phyloP scores from a whole-genome alignment of 2,888 invertebrate species.

The Ochropleura plecta region DNA sequence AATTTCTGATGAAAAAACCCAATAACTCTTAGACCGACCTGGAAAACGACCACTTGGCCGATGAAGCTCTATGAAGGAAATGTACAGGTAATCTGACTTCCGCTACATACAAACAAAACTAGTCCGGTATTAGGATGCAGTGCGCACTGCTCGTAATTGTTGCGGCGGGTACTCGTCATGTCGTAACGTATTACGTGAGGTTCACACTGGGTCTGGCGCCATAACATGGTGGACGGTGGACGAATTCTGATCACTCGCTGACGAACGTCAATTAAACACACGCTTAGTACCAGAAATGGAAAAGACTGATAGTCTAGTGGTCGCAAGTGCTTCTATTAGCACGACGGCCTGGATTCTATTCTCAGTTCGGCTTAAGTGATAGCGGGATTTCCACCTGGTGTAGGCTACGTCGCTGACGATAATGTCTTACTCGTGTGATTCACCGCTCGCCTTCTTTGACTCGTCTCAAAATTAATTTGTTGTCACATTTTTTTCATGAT shows the following conservation, averaged over 20 bases:
- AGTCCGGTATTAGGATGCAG: constrained; percentile 51
- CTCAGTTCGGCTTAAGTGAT: not conserved
- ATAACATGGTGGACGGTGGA: constrained; percentile 21
- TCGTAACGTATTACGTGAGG: constrained; percentile 63
- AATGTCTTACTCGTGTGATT: too few species aligned
- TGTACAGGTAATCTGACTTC: constrained; percentile 4
- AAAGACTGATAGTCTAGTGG: not conserved
- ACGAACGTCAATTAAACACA: constrained; percentile 13
- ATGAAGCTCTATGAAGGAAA: not conserved
- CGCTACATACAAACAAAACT: constrained; percentile 14
- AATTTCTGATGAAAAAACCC: not conserved
- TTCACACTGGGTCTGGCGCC: constrained; percentile 60
- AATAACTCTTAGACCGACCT: not conserved
- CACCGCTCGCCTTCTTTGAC: too few species aligned
- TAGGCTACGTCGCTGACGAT: too few species aligned
- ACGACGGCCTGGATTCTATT: not conserved
- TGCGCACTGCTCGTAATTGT: constrained; percentile 45
- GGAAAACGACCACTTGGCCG: not conserved
- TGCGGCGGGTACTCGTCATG: constrained; percentile 36
- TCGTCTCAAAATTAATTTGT: too few species aligned
- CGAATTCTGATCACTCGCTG: constrained; percentile 47
- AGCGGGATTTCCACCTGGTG: not conserved
- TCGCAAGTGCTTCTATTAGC: not conserved
- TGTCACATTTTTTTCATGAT: too few species aligned
- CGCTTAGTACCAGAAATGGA: not conserved